phyloP scores from a whole-genome alignment of 2,888 invertebrate species.

The Drosophila recens region DNA sequence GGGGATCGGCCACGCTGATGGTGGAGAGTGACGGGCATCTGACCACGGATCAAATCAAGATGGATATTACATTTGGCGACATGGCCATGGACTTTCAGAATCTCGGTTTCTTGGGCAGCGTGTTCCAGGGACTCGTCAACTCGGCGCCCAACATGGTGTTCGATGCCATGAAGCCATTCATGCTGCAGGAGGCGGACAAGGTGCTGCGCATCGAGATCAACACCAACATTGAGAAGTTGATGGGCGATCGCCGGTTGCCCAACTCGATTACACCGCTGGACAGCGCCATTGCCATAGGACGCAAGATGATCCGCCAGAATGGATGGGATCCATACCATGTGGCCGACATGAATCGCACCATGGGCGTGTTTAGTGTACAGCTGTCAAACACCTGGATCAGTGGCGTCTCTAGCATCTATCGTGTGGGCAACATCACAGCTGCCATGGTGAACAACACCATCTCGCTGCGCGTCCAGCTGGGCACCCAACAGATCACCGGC shows the following conservation, averaged over 20 bases:
- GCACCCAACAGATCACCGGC: constrained; percentile 92
- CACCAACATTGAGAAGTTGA: constrained; percentile 89
- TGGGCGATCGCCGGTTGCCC: constrained; percentile 90
- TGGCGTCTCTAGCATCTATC: constrained; percentile 92
- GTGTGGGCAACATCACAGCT: constrained; percentile 91
- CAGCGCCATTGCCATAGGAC: constrained; percentile 91
- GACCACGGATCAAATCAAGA: constrained; percentile 91
- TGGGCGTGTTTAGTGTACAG: constrained; percentile 89
- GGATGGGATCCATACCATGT: constrained; percentile 91
- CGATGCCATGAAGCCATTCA: constrained; percentile 94
- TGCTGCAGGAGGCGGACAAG: constrained; percentile 91
- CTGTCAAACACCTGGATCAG: constrained; percentile 91
- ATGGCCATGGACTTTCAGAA: constrained; percentile 94
- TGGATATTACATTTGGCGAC: constrained; percentile 91
- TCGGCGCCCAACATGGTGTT: constrained; percentile 93
- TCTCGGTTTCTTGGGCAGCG: constrained; percentile 90
- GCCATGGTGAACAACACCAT: constrained; percentile 90
- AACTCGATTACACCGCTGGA: constrained; percentile 95
- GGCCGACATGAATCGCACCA: constrained; percentile 90
- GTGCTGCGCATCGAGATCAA: constrained; percentile 91
- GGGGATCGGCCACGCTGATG: constrained; percentile 89
- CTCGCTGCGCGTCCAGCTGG: constrained; percentile 88
- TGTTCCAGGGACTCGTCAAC: constrained; percentile 91
- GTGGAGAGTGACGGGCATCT: constrained; percentile 91
- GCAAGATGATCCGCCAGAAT: constrained; percentile 88